Base-by-base conservation (phyloP, 2,113 vertebrate species). In the Gadus chalcogrammus region DNA sequence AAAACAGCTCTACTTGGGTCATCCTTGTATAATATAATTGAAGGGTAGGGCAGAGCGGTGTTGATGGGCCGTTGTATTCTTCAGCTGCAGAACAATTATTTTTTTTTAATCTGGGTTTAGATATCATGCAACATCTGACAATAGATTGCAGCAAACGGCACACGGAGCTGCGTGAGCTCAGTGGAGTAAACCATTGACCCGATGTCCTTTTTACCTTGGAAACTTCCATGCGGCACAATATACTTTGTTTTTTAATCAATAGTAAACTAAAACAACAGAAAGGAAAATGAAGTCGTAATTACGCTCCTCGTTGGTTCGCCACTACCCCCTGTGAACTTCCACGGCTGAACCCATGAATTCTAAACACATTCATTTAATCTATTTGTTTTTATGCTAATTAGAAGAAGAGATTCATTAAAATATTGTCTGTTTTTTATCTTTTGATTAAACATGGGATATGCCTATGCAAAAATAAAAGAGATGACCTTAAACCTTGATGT, bases 71-170 rank as follows among this genome's bases (percentile, higher is more conserved):
- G 0, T 13, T 71, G 8, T 6, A 60, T n/a, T 22, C 62, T 58
- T 16, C 8, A 7, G 0, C 24, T 60, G 6, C 56, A 69, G 64
- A 68, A 60, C 31, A 59, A 58, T 48, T 48, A 1, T 48, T 48
- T 12, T 48, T 42, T 48, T 48, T 7, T 9, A 20, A 35, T 28
- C 55, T 75, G 9, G 38, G 52, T 72, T 28, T 38, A 15, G 64
- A 48, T 17, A 63, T 74, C 67, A 72, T 69, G 16, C 20, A 66
- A 18, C 72, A 48, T 48, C 42, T 68, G 67, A 55, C 28, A 61
- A 24, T 35, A 4, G 67, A 42, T 13, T 74, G 20, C 56, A 74
- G 61, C 15, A 38, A 67, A 62, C 20, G 18, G 27, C 28, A 59
- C 24, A 59, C 27, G 72, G 68, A 65, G 68, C 48, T 68, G 15